Percentiles rank a stretch among this genome's conserved stretches.
Evolutionary conservation across 2,113 vertebrate genomes (phyloP).

Genomic region (Scopus umbretta): DNA sequence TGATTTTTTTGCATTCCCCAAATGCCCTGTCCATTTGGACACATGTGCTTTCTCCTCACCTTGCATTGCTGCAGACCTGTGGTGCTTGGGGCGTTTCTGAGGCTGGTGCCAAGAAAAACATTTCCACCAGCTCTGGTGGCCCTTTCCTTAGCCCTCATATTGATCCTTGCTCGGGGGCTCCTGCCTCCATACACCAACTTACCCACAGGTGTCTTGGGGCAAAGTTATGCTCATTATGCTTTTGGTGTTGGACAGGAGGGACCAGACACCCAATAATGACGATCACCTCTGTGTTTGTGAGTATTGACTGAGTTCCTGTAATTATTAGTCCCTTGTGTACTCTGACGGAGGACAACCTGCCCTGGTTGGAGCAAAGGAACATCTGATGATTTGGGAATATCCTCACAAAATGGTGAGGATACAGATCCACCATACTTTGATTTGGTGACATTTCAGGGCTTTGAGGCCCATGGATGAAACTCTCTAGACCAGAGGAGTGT

Average conservation of each 20-base stretch:
- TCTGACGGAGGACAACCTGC: background rate
- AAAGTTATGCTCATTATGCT: background rate
- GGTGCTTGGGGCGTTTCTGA: background rate
- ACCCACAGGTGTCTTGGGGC: background rate
- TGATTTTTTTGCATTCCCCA: background rate
- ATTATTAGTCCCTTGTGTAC: background rate
- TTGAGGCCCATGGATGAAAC: background rate
- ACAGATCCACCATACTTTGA: background rate
- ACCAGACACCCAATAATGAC: background rate
- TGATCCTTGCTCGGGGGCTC: background rate
- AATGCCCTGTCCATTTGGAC: background rate
- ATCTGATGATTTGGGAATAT: background rate
- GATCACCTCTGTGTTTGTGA: background rate
- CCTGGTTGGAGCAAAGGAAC: background rate
- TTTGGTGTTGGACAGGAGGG: background rate
- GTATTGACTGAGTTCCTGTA: background rate
- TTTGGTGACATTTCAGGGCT: background rate
- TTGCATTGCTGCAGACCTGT: accelerated
- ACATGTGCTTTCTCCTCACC: background rate
- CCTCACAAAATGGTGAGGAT: background rate
- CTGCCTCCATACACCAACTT: background rate
- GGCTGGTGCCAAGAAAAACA: background rate
- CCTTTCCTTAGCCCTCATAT: background rate
- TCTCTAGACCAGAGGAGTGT: background rate
- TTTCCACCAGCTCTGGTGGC: background rate